Evolutionary conservation across 2,797 vertebrate genomes (phyloP).

Genomic region (Hippoglossus hippoglossus): DNA sequence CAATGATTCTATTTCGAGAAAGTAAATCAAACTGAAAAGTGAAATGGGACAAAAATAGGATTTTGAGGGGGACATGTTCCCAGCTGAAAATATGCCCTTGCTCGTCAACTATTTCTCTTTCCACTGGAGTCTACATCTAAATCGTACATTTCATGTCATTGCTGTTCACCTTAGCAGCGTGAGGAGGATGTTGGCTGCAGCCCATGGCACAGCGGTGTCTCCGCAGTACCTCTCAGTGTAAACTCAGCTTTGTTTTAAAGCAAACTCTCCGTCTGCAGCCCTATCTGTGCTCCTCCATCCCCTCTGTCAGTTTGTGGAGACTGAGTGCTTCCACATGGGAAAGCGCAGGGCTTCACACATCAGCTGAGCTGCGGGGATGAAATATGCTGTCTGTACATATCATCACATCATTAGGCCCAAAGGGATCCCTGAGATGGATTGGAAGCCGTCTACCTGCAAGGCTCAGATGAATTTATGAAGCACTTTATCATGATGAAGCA

Average conservation of each 20-base stretch:
- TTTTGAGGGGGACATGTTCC: background rate
- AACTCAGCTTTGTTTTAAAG: conserved; percentile 57
- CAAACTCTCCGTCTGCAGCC: conserved; percentile 35
- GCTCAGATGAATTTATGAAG: conserved; percentile 76
- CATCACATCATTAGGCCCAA: conserved; percentile 81
- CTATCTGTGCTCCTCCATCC: conserved; percentile 37
- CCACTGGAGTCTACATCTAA: background rate
- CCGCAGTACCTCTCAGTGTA: conserved; percentile 24
- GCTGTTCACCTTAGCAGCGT: conserved; percentile 29
- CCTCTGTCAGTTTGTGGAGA: conserved; percentile 54
- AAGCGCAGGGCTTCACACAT: conserved; percentile 67
- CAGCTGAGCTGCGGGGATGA: conserved; percentile 64
- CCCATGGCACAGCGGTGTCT: conserved; percentile 16
- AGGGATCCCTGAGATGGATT: conserved; percentile 74
- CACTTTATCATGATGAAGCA: conserved; percentile 75
- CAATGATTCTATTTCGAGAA: background rate
- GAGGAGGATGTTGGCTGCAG: conserved; percentile 24
- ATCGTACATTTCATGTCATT: conserved; percentile 3
- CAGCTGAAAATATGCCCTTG: background rate
- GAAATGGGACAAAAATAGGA: conserved; percentile 11
- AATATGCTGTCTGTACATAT: conserved; percentile 77
- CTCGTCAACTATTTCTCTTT: conserved; percentile 8
- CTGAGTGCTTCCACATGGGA: conserved; percentile 81
- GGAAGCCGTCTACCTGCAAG: conserved; percentile 74
- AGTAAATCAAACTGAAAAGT: conserved; percentile 6